Conservation (phyloP, 1,140 invertebrate genomes). For the Drosophila sechellia region DNA sequence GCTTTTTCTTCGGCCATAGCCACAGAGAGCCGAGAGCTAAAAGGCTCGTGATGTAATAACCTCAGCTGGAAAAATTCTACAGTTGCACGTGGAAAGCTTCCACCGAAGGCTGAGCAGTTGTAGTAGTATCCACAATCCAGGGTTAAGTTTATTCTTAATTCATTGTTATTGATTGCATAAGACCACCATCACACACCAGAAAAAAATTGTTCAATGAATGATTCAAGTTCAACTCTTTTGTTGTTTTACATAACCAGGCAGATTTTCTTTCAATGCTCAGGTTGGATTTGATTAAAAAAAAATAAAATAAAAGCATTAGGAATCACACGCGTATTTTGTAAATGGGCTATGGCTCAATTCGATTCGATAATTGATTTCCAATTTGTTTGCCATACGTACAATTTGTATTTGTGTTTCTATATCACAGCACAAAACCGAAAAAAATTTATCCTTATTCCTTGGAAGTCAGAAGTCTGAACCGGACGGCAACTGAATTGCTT, state of each 20-base stretch:
- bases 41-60: slow-evolving; percentile 67
- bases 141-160: slow-evolving; percentile 10
- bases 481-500: slow-evolving; percentile 82
- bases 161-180: slow-evolving; percentile 67
- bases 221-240: slow-evolving; percentile 24
- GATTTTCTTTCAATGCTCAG: slow-evolving; percentile 11
- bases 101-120: slow-evolving; percentile 20
- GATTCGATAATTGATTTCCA: slow-evolving; percentile 20
- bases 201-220: slow-evolving; percentile 39
- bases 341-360: slow-evolving; percentile 7
- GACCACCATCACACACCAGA: slow-evolving; percentile 16
- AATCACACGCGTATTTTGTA: slow-evolving; percentile 25
- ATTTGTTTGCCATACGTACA: slow-evolving; percentile 67
- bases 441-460: slow-evolving; percentile 81
- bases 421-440: slow-evolving; percentile 83
- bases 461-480: slow-evolving; percentile 79
- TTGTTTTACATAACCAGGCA: slow-evolving; percentile 41
- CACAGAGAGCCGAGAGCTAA: not conserved
- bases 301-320: not conserved
- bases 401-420: slow-evolving; percentile 75
- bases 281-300: not conserved
- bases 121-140: slow-evolving; percentile 23
- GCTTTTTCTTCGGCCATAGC: not conserved
- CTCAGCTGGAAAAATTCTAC: slow-evolving; percentile 33
- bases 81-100: slow-evolving; percentile 46